Conservation (phyloP, 2,888 invertebrate species). For the Nomada goodeniana region DNA sequence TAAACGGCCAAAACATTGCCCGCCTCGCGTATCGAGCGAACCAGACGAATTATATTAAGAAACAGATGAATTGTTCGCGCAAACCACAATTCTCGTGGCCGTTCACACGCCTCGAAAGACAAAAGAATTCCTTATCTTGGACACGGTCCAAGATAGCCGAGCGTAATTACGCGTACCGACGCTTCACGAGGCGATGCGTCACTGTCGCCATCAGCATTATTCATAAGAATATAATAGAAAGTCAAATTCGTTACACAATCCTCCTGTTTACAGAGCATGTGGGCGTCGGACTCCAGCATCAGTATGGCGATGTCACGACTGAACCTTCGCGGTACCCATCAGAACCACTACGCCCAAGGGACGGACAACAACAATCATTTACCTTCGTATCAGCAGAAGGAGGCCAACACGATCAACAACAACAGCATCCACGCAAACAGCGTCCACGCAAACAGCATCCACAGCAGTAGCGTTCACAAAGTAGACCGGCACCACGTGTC, state of each 20-base stretch:
- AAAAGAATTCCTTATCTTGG: slow-evolving; percentile 47
- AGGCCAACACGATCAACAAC: slow-evolving; percentile 83
- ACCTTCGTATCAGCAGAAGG: slow-evolving; percentile 85
- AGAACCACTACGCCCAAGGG: slow-evolving; percentile 77
- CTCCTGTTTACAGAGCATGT: slow-evolving; percentile 85
- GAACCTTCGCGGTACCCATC: slow-evolving; percentile 82
- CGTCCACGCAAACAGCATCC: slow-evolving; percentile 83
- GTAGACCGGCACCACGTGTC: slow-evolving; percentile 75
- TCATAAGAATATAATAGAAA: slow-evolving; percentile 68
- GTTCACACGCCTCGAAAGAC: slow-evolving; percentile 25
- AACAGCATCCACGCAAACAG: slow-evolving; percentile 80
- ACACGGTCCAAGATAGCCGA: slow-evolving; percentile 35
- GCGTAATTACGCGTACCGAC: slow-evolving; percentile 50
- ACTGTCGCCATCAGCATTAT: slow-evolving; percentile 56
- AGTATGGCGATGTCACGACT: slow-evolving; percentile 82
- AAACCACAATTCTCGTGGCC: not conserved
- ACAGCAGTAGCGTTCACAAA: slow-evolving; percentile 77
- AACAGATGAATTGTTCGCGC: not conserved
- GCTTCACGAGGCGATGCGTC: slow-evolving; percentile 28
- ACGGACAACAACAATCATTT: slow-evolving; percentile 84
- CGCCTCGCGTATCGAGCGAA: too few relatives aligned
- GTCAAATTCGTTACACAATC: slow-evolving; percentile 65
- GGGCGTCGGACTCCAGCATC: slow-evolving; percentile 86
- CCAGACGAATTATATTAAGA: not conserved
- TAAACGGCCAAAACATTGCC: not conserved